Base-by-base conservation (phyloP, 2,113 vertebrate species). In the Procavia capensis region DNA sequence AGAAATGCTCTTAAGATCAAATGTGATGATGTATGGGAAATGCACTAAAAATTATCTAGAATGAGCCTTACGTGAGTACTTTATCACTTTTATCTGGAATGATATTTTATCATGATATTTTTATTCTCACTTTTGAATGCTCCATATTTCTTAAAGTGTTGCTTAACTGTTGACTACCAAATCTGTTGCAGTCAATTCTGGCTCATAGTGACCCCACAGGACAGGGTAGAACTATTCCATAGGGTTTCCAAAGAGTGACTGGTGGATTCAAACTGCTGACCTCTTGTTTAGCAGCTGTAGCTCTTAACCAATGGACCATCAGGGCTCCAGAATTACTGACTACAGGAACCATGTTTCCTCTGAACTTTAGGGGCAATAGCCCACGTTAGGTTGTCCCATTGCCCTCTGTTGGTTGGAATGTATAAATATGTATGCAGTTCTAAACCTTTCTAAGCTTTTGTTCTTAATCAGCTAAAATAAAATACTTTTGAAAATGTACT, bases 11-110 rank as follows among this genome's bases (percentile, higher is more conserved):
- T 64, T 86, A 84, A 31, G 7, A 74, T 70, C n/a, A 43, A 75
- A 93, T 70, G n/a, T 59, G 9, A 31, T 24, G 6, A 16, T 8
- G 14, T 5, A 50, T 75, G 34, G 13, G 5, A 94, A 88, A 63
- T 88, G 27, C 6, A 84, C 81, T 86, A 47, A 88, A 75, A 79
- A 91, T 3, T 39, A 10, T 39, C 27, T 88, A 75, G 70, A 22
- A 47, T 9, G 19, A 41, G 1, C 68, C 85, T 81, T 57, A 85
- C 16, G 82, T 47, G 22, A 9, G 9, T 45, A 9, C 6, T 43
- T 11, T 84, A 34, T 76, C 90, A 63, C 80, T 92, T 86, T 88
- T 70, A 59, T 78, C 88, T 68, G 36, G 24, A 4, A n/a, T 90
- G 25, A 43, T 4, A 70, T 79, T 94, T 96, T 85, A 54, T 14